A percentile compares a stretch with the other conserved stretches of the same genome.
phyloP scores from a whole-genome alignment of 2,888 invertebrate genomes.

The Camptogramma bilineatum region DNA sequence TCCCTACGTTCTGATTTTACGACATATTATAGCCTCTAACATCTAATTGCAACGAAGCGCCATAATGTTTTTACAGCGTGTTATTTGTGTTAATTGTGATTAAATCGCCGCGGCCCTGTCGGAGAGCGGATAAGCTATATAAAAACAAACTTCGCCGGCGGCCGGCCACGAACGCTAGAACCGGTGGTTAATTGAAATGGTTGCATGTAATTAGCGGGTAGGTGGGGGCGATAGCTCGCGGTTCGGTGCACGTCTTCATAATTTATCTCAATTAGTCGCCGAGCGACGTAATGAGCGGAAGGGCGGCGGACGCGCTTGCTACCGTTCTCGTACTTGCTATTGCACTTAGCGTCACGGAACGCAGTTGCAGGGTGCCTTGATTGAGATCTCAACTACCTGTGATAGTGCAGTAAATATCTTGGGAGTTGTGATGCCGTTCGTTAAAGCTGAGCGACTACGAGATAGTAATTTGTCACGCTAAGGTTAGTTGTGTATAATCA shows the following conservation, averaged over 20 bases:
- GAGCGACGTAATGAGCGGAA: constrained; percentile 75
- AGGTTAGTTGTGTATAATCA: constrained; percentile 26
- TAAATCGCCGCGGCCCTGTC: constrained; percentile 56
- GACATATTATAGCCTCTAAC: constrained; percentile 60
- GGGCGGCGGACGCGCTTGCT: constrained; percentile 59
- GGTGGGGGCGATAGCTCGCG: constrained; percentile 72
- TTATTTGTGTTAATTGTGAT: constrained; percentile 63
- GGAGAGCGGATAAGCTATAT: constrained; percentile 55
- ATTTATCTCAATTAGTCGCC: constrained; percentile 83
- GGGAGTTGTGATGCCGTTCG: constrained; percentile 37
- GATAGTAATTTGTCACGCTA: constrained; percentile 33
- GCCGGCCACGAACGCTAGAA: constrained; percentile 55
- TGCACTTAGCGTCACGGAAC: constrained; percentile 48
- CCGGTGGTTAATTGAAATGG: constrained; percentile 74
- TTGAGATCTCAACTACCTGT: constrained; percentile 47
- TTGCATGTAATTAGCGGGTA: constrained; percentile 79
- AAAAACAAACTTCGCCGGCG: constrained; percentile 56
- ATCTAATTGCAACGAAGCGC: constrained; percentile 61
- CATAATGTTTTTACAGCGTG: constrained; percentile 55
- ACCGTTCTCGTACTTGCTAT: constrained; percentile 39
- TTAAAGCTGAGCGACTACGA: constrained; percentile 24
- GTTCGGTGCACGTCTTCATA: constrained; percentile 79
- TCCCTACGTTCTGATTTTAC: constrained; percentile 59
- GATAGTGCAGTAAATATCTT: constrained; percentile 41
- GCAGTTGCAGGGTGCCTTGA: constrained; percentile 46